A percentile compares a stretch with the other conserved stretches of the same genome.
phyloP scores from a whole-genome alignment of 2,797 vertebrate species.

The Muscicapa comitata region DNA sequence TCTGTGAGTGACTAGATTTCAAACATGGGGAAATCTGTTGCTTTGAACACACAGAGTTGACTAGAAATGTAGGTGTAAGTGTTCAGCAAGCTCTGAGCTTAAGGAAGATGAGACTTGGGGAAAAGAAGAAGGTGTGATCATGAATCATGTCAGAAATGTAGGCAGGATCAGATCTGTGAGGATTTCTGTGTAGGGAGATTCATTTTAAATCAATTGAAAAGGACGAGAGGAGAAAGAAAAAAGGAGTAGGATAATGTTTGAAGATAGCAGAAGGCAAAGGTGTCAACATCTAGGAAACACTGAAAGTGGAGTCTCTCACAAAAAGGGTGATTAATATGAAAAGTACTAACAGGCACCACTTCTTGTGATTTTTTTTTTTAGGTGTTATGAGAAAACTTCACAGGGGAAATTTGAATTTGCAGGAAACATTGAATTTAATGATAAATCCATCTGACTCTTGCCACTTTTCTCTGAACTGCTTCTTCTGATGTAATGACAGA shows the following conservation, averaged over 20 bases:
- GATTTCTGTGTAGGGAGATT: background rate
- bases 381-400: background rate
- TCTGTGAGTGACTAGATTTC: background rate
- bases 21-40: background rate
- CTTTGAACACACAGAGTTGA: background rate
- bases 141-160: constrained; percentile 50
- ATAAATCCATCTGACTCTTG: background rate
- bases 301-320: background rate
- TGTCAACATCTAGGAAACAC: background rate
- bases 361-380: background rate
- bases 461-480: background rate
- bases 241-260: background rate
- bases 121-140: constrained; percentile 24
- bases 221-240: background rate
- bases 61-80: constrained; percentile 31
- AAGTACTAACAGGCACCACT: background rate
- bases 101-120: background rate
- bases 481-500: background rate
- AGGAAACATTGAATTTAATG: background rate
- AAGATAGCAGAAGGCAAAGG: background rate
- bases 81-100: constrained; percentile 1
- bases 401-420: background rate
- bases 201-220: background rate
- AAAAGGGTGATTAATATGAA: background rate
- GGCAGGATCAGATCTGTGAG: background rate